These are phyloP conservation scores for Ormyrus thymus DNA, from an alignment of 2,888 invertebrate genomes.

Conservation along the genomic window DNA sequence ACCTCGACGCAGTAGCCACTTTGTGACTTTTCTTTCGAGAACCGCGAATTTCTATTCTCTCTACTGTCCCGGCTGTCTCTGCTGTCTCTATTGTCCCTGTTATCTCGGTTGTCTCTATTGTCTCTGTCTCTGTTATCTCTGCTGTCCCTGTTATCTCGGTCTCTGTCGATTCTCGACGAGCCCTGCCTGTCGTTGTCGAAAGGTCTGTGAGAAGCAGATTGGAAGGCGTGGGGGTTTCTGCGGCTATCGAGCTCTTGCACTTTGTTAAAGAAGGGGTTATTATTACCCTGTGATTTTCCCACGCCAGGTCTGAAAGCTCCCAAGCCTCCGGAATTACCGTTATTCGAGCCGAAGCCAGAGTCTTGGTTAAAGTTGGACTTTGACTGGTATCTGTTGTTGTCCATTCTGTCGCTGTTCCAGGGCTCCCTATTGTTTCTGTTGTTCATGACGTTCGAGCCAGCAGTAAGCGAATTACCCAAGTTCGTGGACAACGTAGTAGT, in stretches of 20 bases:
- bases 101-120: slow-evolving; percentile 24
- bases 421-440: slow-evolving; percentile 59
- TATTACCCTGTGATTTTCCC: slow-evolving; percentile 56
- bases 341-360: slow-evolving; percentile 40
- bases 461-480: not conserved
- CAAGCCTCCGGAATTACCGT: slow-evolving; percentile 42
- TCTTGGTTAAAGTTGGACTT: slow-evolving; percentile 64
- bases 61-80: slow-evolving; percentile 19
- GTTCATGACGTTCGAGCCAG: slow-evolving; percentile 33
- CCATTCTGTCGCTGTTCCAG: slow-evolving; percentile 60
- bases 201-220: slow-evolving; percentile 58
- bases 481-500: slow-evolving; percentile 54
- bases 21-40: slow-evolving; percentile 41
- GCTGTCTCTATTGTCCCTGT: slow-evolving; percentile 13
- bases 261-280: slow-evolving; percentile 64
- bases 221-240: slow-evolving; percentile 79
- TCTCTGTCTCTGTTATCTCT: slow-evolving; percentile 24
- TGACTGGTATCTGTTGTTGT: slow-evolving; percentile 62
- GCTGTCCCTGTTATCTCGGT: slow-evolving; percentile 13
- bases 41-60: slow-evolving; percentile 43
- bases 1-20: slow-evolving; percentile 81
- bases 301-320: slow-evolving; percentile 57
- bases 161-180: slow-evolving; percentile 33
- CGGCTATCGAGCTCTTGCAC: slow-evolving; percentile 76
- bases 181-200: slow-evolving; percentile 64